Conservation (phyloP, 92 coral and sea anemone genomes). For the Siderastrea radians region DNA sequence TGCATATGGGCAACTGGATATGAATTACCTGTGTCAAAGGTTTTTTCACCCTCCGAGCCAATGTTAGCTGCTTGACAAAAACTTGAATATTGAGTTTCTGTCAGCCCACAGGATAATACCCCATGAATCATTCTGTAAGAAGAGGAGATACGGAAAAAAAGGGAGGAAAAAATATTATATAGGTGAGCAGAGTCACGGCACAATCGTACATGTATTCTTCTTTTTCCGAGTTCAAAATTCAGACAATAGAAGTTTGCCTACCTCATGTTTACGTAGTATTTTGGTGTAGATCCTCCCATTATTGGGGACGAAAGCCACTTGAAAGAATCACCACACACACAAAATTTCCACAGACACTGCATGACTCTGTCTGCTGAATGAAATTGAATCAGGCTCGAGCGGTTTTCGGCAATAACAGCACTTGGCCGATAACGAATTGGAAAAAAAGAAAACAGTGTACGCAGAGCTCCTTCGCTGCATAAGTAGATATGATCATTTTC, state of each 20-base stretch:
- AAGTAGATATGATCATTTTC: constrained; percentile 8
- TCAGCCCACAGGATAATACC: constrained; percentile 29
- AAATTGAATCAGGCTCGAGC: not conserved
- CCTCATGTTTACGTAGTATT: constrained; percentile 18
- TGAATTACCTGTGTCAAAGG: constrained; percentile 34
- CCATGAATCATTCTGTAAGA: constrained; percentile 37
- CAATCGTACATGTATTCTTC: no score
- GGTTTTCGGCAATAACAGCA: not conserved
- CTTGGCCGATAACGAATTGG: not conserved
- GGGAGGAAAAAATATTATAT: no score
- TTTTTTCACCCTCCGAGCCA: constrained; percentile 30
- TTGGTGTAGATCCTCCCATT: constrained; percentile 24
- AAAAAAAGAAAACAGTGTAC: not conserved
- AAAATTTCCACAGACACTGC: constrained; percentile 12
- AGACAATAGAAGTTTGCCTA: not conserved
- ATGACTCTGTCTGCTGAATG: constrained; percentile 33
- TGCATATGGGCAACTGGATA: not conserved
- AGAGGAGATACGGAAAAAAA: not conserved
- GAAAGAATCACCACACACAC: constrained; percentile 30
- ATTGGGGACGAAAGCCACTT: constrained; percentile 34
- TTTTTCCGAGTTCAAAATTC: not conserved
- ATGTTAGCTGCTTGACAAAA: constrained; percentile 31
- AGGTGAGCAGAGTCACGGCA: no score
- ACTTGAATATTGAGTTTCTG: constrained; percentile 40
- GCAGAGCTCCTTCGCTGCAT: constrained; percentile 1